phyloP scores from a whole-genome alignment of 2,888 invertebrate genomes.

The Spialia ferax region DNA sequence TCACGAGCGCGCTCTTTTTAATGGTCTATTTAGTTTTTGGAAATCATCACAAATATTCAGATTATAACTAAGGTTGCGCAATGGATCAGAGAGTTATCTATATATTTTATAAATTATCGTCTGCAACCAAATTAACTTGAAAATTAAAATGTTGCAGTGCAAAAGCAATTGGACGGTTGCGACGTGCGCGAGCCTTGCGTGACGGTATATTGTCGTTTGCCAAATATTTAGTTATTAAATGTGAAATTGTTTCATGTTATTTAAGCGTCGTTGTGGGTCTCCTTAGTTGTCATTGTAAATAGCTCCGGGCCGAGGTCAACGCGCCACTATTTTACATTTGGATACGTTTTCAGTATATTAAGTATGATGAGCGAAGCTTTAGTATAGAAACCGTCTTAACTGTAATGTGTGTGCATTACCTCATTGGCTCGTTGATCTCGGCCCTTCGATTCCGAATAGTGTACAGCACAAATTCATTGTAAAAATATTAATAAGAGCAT shows the following conservation, averaged over 20 bases:
- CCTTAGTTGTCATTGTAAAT: constrained; percentile 76
- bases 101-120: no score
- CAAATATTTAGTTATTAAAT: constrained; percentile 77
- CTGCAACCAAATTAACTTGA: no score
- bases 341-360: constrained; percentile 21
- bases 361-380: constrained; percentile 14
- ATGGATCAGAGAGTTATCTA: no score
- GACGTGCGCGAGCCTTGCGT: constrained; percentile 10
- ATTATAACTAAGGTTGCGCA: no score
- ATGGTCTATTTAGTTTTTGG: neutral
- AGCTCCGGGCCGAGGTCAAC: constrained; percentile 60
- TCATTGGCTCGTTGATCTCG: constrained; percentile 38
- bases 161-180: neutral
- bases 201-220: constrained; percentile 61
- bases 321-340: constrained; percentile 46
- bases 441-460: constrained; percentile 53
- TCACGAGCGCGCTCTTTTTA: neutral
- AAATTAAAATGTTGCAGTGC: no score
- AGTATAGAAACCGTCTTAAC: neutral
- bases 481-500: constrained; percentile 82
- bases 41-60: no score
- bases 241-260: constrained; percentile 56
- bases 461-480: constrained; percentile 85
- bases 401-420: constrained; percentile 8
- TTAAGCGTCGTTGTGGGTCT: constrained; percentile 63